Conservation (phyloP, 2,113 vertebrate genomes). For the Naja naja region DNA sequence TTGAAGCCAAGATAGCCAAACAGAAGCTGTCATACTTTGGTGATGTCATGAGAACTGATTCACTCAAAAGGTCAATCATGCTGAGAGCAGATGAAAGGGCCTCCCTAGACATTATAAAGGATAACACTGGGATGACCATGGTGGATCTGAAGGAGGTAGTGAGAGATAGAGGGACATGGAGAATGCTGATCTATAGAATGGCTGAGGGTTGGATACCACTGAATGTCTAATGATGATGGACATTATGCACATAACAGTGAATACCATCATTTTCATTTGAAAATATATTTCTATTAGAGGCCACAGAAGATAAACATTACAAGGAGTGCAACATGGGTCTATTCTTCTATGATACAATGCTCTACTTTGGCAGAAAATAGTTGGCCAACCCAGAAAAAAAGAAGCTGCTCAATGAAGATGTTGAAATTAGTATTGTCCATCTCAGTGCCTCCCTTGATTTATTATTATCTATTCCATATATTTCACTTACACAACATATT, state of each 20-base stretch:
- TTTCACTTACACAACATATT: background rate
- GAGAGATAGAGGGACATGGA: background rate
- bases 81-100: background rate
- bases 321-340: background rate
- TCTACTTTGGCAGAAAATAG: background rate
- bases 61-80: background rate
- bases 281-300: slow-evolving; percentile 43
- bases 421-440: background rate
- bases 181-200: background rate
- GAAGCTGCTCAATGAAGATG: background rate
- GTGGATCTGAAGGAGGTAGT: background rate
- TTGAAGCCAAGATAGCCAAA: background rate
- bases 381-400: background rate
- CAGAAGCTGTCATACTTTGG: background rate
- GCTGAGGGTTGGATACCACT: background rate
- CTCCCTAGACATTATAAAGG: background rate
- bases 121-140: background rate
- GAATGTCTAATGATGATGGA: background rate
- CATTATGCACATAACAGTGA: slow-evolving; percentile 45
- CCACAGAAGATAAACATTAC: slow-evolving; percentile 48
- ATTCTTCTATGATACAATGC: background rate
- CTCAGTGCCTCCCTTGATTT: background rate
- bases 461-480: background rate
- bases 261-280: slow-evolving; percentile 19
- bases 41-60: background rate